Conservation (phyloP, 2,113 vertebrate genomes). For the Leptobrachium leishanense region DNA sequence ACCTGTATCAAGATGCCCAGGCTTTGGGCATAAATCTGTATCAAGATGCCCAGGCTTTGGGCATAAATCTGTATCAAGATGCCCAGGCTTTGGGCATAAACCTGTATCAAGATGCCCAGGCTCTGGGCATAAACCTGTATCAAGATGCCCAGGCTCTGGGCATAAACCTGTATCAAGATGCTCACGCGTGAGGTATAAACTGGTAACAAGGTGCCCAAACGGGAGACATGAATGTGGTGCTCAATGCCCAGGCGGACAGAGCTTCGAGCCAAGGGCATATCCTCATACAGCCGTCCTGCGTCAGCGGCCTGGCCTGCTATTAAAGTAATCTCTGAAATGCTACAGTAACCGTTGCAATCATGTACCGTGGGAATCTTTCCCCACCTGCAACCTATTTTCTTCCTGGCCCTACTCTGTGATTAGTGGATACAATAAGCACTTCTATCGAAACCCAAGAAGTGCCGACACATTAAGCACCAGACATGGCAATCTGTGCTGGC, state of each 20-base stretch:
- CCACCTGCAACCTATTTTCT: constrained; percentile 46
- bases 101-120: too few species aligned
- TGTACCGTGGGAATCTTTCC: constrained; percentile 20
- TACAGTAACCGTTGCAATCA: constrained; percentile 33
- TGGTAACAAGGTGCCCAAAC: too few species aligned
- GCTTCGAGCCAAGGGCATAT: constrained; percentile 41
- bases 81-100: too few species aligned
- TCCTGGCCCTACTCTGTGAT: constrained; percentile 31
- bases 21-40: too few species aligned
- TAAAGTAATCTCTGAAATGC: constrained; percentile 48
- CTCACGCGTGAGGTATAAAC: too few species aligned
- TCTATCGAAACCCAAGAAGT: constrained; percentile 26
- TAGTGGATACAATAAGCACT: constrained; percentile 39
- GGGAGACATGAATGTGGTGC: too few species aligned
- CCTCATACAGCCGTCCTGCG: constrained; percentile 44
- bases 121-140: too few species aligned
- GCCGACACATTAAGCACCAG: constrained; percentile 3
- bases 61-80: too few species aligned
- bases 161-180: too few species aligned
- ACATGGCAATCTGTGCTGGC: constrained; percentile 3
- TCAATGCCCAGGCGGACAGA: constrained; percentile 11
- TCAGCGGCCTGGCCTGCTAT: constrained; percentile 41
- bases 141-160: too few species aligned
- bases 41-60: too few species aligned
- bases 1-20: too few species aligned